Conservation (phyloP, 1,140 invertebrate genomes). For the Drosophila oshimai region DNA sequence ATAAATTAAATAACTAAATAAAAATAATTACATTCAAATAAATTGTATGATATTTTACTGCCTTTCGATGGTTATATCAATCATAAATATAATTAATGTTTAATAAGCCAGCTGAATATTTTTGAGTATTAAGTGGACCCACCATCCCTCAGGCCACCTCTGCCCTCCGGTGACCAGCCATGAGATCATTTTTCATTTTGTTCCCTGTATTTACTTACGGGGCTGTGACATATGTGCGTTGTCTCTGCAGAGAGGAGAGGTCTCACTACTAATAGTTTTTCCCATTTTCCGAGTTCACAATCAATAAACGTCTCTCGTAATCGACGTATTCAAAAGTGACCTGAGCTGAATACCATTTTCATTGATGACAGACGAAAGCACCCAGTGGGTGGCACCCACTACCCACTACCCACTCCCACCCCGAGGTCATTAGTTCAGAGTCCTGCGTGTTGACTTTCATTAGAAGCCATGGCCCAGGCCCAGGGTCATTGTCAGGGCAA, state of each 20-base stretch:
- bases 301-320: slow-evolving; percentile 29
- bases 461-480: slow-evolving; percentile 19
- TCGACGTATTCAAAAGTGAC: slow-evolving; percentile 31
- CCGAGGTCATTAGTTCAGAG: slow-evolving; percentile 11
- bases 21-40: too few species aligned
- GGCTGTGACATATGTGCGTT: slow-evolving; percentile 64
- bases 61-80: too few species aligned
- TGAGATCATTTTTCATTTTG: slow-evolving; percentile 76
- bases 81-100: too few species aligned
- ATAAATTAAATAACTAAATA: too few species aligned
- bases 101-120: too few species aligned
- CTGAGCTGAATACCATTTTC: neutral
- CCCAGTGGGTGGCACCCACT: slow-evolving; percentile 1
- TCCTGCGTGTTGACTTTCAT: slow-evolving; percentile 62
- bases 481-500: slow-evolving; percentile 29
- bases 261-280: slow-evolving; percentile 61
- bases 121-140: neutral
- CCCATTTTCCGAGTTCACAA: slow-evolving; percentile 19
- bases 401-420: too few species aligned
- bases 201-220: neutral
- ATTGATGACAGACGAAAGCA: slow-evolving; percentile 16
- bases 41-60: too few species aligned
- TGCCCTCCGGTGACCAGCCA: neutral
- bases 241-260: slow-evolving; percentile 15
- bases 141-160: neutral